A percentile compares a stretch with the other conserved stretches of the same genome.
Conservation (phyloP, 2,113 vertebrate genomes). For the Crotophaga sulcirostris region DNA sequence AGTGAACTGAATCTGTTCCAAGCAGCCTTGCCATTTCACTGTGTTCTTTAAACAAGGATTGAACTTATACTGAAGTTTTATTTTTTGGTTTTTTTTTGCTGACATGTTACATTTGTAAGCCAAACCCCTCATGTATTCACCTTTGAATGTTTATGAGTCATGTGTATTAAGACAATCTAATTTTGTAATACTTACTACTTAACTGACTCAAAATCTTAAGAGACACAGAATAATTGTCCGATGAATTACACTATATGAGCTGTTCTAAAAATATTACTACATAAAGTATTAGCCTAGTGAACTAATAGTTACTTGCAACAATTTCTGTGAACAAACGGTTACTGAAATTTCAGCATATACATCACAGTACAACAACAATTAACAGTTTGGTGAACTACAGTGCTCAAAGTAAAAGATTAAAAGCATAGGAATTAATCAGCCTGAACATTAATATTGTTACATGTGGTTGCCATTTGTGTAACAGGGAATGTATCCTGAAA, state of each 20-base stretch:
- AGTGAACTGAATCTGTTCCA: neutral
- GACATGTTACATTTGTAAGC: neutral
- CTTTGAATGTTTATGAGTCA: slow-evolving; percentile 22
- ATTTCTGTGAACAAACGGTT: slow-evolving; percentile 19
- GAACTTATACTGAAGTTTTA: neutral
- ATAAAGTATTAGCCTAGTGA: slow-evolving; percentile 17
- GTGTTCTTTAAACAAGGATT: neutral
- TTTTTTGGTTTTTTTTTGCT: neutral
- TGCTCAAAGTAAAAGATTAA: neutral
- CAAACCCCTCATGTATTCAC: neutral
- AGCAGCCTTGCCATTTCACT: neutral
- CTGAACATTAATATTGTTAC: neutral
- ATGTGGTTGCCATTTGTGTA: neutral
- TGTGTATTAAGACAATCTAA: neutral
- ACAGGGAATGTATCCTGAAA: neutral
- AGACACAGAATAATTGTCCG: slow-evolving; percentile 2
- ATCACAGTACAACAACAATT: slow-evolving; percentile 4
- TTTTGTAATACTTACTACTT: slow-evolving; percentile 6
- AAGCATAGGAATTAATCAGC: neutral
- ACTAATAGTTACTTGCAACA: slow-evolving; percentile 1
- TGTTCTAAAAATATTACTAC: slow-evolving; percentile 4
- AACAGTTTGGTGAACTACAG: neutral
- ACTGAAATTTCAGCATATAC: neutral
- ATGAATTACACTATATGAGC: slow-evolving; percentile 19
- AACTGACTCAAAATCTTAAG: slow-evolving; percentile 48